A percentile compares a stretch with the other conserved stretches of the same genome.
Evolutionary conservation across 1,140 invertebrate species (phyloP).

Genomic region (Camponotus pennsylvanicus): DNA sequence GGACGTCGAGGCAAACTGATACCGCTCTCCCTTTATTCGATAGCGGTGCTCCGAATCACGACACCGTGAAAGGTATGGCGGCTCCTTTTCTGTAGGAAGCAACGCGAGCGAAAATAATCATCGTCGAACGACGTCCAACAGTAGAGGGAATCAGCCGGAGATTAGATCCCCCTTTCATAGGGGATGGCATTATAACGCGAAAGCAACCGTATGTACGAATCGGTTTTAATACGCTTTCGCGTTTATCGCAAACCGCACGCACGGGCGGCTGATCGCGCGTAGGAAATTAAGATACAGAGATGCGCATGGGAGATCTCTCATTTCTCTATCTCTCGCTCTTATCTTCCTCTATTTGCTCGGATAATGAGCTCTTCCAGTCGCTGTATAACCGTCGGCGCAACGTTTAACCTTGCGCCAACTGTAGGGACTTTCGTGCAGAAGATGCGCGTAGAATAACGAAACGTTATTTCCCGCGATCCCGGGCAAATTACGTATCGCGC

Average conservation of each 20-base stretch:
- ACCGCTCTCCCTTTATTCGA: constrained; percentile 38
- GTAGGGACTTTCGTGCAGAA: background rate
- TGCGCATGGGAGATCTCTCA: background rate
- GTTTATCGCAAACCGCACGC: constrained; percentile 10
- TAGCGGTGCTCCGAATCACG: constrained; percentile 20
- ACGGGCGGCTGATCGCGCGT: constrained; percentile 18
- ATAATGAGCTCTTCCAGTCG: constrained; percentile 37
- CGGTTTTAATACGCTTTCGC: constrained; percentile 15
- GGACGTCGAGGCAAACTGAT: constrained; percentile 18
- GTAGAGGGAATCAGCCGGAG: background rate
- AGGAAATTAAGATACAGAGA: constrained; percentile 44
- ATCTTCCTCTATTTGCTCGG: constrained; percentile 37
- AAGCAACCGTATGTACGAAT: background rate
- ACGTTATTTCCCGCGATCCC: background rate
- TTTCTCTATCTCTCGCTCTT: constrained; percentile 25
- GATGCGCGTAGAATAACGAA: constrained; percentile 12
- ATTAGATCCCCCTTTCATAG: background rate
- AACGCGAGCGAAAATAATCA: constrained; percentile 52
- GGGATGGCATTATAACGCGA: background rate
- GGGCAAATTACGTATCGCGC: constrained; percentile 24
- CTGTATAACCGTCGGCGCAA: background rate
- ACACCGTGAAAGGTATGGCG: constrained; percentile 47
- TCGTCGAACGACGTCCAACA: background rate
- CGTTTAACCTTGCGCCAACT: constrained; percentile 19
- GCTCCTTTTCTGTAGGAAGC: constrained; percentile 22